Percentiles rank a stretch among this genome's conserved stretches.
These are phyloP conservation scores for Crotophaga sulcirostris DNA, from an alignment of 2,113 vertebrate species.

Conservation along the genomic window DNA sequence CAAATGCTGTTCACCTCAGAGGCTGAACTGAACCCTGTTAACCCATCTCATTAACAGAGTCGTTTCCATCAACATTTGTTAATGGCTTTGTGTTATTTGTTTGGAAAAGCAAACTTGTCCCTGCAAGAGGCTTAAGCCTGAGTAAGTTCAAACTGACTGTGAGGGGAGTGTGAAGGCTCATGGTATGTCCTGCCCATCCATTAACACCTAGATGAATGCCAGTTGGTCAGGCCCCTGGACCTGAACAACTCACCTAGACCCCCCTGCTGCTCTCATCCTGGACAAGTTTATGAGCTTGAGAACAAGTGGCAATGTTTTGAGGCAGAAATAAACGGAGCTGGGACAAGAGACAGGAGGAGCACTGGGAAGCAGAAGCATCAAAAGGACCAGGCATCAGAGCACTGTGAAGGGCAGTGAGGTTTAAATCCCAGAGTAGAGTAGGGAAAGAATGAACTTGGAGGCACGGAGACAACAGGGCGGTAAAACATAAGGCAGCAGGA, in stretches of 20 bases:
- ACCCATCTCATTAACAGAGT: background rate
- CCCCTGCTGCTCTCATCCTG: background rate
- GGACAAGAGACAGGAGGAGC: background rate
- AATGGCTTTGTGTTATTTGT: background rate
- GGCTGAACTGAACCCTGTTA: background rate
- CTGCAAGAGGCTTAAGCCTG: background rate
- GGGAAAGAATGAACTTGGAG: background rate
- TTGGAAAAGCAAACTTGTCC: background rate
- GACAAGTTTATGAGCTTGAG: background rate
- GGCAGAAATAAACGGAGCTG: background rate
- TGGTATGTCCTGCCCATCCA: background rate
- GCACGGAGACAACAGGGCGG: background rate
- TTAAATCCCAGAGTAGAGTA: background rate
- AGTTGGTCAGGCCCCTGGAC: background rate
- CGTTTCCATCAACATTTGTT: background rate
- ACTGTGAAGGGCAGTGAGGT: background rate
- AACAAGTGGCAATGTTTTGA: background rate
- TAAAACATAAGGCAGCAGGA: background rate
- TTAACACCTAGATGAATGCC: background rate
- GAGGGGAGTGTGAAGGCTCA: background rate
- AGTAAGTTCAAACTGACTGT: background rate
- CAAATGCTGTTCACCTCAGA: background rate
- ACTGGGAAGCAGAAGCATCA: background rate
- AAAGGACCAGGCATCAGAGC: background rate
- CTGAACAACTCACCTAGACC: background rate